These are phyloP conservation scores for Sturnus vulgaris DNA, from an alignment of 2,113 vertebrate species.

Conservation along the genomic window DNA sequence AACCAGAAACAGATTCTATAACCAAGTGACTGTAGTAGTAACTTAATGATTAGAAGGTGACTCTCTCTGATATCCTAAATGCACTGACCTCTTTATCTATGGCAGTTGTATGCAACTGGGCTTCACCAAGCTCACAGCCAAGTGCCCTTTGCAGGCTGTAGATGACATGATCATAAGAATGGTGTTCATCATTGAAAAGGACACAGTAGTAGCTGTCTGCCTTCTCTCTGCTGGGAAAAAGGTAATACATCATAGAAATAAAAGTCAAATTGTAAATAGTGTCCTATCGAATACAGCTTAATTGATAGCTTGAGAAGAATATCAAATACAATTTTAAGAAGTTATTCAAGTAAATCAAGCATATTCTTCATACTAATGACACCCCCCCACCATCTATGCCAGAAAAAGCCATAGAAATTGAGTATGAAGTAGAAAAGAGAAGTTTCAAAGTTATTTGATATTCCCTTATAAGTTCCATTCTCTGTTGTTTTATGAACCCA, in stretches of 20 bases:
- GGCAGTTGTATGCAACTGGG: slow-evolving; percentile 86
- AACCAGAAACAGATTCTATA: background rate
- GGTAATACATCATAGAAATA: background rate
- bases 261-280: background rate
- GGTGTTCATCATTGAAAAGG: slow-evolving; percentile 98
- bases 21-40: background rate
- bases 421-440: background rate
- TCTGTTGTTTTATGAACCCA: background rate
- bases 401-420: background rate
- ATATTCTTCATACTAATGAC: background rate
- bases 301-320: background rate
- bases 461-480: background rate
- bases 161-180: slow-evolving; percentile 95
- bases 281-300: background rate
- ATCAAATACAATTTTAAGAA: background rate
- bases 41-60: background rate
- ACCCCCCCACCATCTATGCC: background rate
- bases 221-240: slow-evolving; percentile 72
- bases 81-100: slow-evolving; percentile 93
- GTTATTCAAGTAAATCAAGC: background rate
- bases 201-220: slow-evolving; percentile 88
- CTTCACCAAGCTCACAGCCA: slow-evolving; percentile 84
- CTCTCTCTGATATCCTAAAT: background rate
- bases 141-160: slow-evolving; percentile 92
- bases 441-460: background rate